Evolutionary conservation across 2,888 invertebrate genomes (phyloP).

Genomic region (Tridacna gigas): DNA sequence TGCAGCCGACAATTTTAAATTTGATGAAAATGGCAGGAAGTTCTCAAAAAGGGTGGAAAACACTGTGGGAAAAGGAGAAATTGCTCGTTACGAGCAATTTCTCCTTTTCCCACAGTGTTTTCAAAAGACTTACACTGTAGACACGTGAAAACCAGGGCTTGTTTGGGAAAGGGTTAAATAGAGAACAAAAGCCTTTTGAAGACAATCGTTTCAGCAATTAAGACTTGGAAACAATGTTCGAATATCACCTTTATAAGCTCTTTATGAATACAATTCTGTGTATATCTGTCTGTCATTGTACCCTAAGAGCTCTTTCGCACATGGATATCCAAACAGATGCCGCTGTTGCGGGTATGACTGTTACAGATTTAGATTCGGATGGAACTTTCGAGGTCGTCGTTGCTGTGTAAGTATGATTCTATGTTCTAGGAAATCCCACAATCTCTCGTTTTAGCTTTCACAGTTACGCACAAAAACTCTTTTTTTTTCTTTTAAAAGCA

Average conservation of each 20-base stretch:
- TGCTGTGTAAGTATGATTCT: constrained; percentile 68
- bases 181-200: too few species aligned
- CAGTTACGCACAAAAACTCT: too few species aligned
- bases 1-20: too few species aligned
- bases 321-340: constrained; percentile 54
- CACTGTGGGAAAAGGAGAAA: neutral
- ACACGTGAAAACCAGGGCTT: neutral
- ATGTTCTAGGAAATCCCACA: too few species aligned
- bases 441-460: too few species aligned
- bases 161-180: too few species aligned
- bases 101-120: neutral
- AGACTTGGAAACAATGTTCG: too few species aligned
- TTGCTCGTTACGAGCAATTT: neutral
- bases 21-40: too few species aligned
- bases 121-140: neutral
- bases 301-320: neutral
- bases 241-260: too few species aligned
- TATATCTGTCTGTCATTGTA: neutral
- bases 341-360: constrained; percentile 74
- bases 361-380: constrained; percentile 76
- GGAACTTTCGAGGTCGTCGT: constrained; percentile 76
- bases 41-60: too few species aligned
- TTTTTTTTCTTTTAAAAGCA: too few species aligned
- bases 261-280: neutral
- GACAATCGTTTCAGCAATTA: too few species aligned